Conservation (phyloP, 2,888 invertebrate species). For the Leucozona laternaria region DNA sequence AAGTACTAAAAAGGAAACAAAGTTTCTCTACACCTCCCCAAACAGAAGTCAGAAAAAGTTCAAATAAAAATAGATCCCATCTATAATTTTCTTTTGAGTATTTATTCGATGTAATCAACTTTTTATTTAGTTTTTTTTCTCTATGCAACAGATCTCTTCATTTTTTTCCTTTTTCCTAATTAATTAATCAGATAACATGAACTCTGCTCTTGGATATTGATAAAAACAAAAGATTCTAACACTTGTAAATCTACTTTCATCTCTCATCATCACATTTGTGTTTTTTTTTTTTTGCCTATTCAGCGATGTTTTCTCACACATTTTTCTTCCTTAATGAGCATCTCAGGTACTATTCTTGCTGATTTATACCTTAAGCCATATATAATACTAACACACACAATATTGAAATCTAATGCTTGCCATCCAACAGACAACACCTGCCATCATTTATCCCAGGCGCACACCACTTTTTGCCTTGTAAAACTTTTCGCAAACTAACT, state of each 20-base stretch:
- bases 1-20: no score
- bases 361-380: conserved; percentile 53
- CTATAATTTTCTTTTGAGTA: no score
- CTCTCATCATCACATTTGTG: neutral
- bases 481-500: conserved; percentile 48
- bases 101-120: no score
- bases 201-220: neutral
- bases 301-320: conserved; percentile 34
- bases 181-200: conserved; percentile 4
- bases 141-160: neutral
- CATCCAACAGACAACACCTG: conserved; percentile 56
- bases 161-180: neutral
- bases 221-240: conserved; percentile 23
- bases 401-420: conserved; percentile 53
- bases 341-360: conserved; percentile 45
- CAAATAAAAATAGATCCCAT: no score
- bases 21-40: no score
- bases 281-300: conserved; percentile 6
- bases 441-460: conserved; percentile 47
- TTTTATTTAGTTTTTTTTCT: neutral
- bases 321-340: conserved; percentile 61
- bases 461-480: conserved; percentile 43
- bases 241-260: conserved; percentile 31
- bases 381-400: neutral
- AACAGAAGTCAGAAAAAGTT: no score